phyloP scores from a whole-genome alignment of 2,888 invertebrate genomes.

The Sisyra nigra region DNA sequence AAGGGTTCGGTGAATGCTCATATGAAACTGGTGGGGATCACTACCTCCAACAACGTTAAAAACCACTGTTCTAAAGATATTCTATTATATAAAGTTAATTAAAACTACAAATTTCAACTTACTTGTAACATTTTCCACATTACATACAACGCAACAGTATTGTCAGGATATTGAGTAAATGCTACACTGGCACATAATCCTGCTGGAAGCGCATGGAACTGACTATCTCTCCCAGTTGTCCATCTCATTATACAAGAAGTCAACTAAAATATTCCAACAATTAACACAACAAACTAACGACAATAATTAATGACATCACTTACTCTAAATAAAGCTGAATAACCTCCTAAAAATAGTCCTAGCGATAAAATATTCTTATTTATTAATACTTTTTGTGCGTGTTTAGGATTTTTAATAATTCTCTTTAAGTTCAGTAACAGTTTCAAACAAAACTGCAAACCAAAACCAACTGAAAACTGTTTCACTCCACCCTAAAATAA shows the following conservation, averaged over 20 bases:
- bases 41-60: no score
- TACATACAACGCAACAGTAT: constrained; percentile 63
- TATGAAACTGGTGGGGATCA: no score
- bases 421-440: constrained; percentile 36
- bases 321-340: constrained; percentile 51
- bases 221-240: constrained; percentile 39
- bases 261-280: constrained; percentile 36
- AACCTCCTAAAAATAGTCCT: constrained; percentile 52
- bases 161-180: constrained; percentile 58
- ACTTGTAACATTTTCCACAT: constrained; percentile 75
- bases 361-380: constrained; percentile 38
- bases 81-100: no score
- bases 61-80: no score
- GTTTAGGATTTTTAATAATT: constrained; percentile 32
- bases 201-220: constrained; percentile 47
- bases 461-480: constrained; percentile 43
- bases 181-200: constrained; percentile 53
- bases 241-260: constrained; percentile 49
- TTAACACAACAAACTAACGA: neutral
- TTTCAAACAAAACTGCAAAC: constrained; percentile 41
- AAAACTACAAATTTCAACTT: constrained; percentile 11
- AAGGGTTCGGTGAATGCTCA: no score
- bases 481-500: constrained; percentile 35
- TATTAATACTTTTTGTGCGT: constrained; percentile 33
- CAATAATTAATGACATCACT: constrained; percentile 14